Conservation (phyloP, 2,888 invertebrate species). For the Parnassius mnemosyne region DNA sequence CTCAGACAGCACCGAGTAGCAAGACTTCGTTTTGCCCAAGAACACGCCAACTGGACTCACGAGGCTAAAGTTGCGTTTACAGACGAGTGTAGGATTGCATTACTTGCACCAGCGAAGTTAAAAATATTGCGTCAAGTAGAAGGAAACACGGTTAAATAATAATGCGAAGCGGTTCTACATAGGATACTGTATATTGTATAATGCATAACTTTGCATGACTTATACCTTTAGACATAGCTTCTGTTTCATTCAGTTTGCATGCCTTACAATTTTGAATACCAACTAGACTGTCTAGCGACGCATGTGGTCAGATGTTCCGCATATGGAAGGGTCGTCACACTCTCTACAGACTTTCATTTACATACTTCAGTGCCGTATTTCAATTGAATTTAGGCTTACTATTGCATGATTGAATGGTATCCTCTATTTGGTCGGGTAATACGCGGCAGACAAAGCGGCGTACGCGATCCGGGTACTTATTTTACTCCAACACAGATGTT, state of each 20-base stretch:
- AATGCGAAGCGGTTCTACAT: too few species aligned
- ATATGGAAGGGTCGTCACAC: conserved; percentile 57
- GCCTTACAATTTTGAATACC: conserved; percentile 25
- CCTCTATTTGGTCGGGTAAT: background rate
- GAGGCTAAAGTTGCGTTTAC: too few species aligned
- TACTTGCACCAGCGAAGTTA: too few species aligned
- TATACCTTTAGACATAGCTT: background rate
- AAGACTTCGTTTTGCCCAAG: too few species aligned
- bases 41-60: too few species aligned
- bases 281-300: conserved; percentile 5
- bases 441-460: conserved; percentile 22
- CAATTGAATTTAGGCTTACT: background rate
- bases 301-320: conserved; percentile 43
- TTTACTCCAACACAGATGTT: background rate
- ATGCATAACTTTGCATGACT: background rate
- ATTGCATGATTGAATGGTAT: background rate
- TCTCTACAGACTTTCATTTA: conserved; percentile 33
- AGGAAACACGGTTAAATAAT: too few species aligned
- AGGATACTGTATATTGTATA: too few species aligned
- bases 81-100: too few species aligned
- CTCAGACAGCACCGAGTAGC: too few species aligned
- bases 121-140: too few species aligned
- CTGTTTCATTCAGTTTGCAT: conserved; percentile 5
- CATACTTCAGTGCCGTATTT: conserved; percentile 22
- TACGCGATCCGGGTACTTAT: conserved; percentile 2